phyloP scores from a whole-genome alignment of 1,140 invertebrate genomes.

The Procambarus clarkii region DNA sequence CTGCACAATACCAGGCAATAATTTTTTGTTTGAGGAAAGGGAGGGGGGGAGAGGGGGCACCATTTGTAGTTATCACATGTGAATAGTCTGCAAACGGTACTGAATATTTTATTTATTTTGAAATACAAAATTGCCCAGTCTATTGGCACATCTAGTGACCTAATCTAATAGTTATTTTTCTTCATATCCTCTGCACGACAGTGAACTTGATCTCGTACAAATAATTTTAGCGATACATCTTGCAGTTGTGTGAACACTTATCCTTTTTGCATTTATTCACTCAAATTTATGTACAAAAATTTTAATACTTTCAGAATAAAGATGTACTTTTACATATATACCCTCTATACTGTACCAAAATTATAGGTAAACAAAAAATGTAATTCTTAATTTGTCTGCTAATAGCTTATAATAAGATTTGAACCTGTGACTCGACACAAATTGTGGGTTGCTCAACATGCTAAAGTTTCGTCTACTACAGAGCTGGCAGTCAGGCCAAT shows the following conservation, averaged over 20 bases:
- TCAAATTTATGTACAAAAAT: background rate
- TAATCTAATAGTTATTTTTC: background rate
- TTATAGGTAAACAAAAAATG: too few species aligned
- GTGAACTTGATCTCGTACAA: background rate
- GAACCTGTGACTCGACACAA: too few species aligned
- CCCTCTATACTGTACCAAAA: too few species aligned
- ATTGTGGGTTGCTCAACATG: too few species aligned
- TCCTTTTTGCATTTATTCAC: background rate
- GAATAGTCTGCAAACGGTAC: constrained; percentile 32
- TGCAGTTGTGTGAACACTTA: background rate
- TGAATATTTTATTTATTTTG: background rate
- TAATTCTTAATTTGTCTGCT: too few species aligned
- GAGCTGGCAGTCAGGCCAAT: background rate
- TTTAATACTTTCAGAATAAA: background rate
- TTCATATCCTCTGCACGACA: background rate
- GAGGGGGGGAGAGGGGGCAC: too few species aligned
- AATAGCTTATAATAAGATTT: too few species aligned
- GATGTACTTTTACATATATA: background rate
- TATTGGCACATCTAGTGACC: background rate
- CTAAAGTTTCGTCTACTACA: too few species aligned
- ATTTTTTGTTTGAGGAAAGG: background rate
- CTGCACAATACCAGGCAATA: constrained; percentile 22
- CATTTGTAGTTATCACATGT: constrained; percentile 26
- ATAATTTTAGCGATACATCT: background rate
- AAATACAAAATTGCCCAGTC: background rate